Evolutionary conservation across 1,140 invertebrate species (phyloP), one percentile per base, ranked within the genome.

Genomic region (Acyrthosiphon pisum): DNA sequence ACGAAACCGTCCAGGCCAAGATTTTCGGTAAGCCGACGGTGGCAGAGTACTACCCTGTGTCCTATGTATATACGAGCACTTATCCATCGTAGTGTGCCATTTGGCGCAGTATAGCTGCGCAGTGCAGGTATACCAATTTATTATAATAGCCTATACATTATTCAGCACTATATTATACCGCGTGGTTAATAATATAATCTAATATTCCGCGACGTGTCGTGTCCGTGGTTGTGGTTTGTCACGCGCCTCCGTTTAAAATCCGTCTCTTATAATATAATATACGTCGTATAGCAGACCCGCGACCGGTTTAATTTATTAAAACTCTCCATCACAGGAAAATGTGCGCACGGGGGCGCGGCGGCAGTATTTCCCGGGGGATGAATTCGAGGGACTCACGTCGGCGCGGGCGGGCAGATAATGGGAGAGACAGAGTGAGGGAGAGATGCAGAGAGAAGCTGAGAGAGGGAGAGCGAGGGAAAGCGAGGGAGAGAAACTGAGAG

Each of bases 81-180:
- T 76, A 76, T 76, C 60, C n/a, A n/a, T 76, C 30, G 60, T 20
- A 53, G 60, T 76, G 20, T 0, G 60, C 60, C n/a, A 14, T 76
- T n/a, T 76, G 0, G 14, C n/a, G 14, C 60, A n/a, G n/a, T n/a
- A n/a, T n/a, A n/a, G n/a, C n/a, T n/a, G 14, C n/a, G 14, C 60
- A n/a, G 14, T n/a, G 60, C 60, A n/a, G 60, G 30, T 68, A 44
- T 68, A 76, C 60, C 60, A 76, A 76, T 60, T 60, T 60, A 22
- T 76, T n/a, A 76, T n/a, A n/a, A 76, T n/a, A 76, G 60, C n/a
- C 60, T 20, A n/a, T 76, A n/a, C n/a, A 76, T 76, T 76, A 76
- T 76, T 18, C 60, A 76, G 18, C 30, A 76, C 14, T 35, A n/a
- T 76, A 68, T n/a, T n/a, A n/a, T 68, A 68, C 4, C 30, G 30